Percentiles rank a stretch among this genome's conserved stretches.
phyloP scores from a whole-genome alignment of 2,888 invertebrate genomes.

The Pandemis heparana region DNA sequence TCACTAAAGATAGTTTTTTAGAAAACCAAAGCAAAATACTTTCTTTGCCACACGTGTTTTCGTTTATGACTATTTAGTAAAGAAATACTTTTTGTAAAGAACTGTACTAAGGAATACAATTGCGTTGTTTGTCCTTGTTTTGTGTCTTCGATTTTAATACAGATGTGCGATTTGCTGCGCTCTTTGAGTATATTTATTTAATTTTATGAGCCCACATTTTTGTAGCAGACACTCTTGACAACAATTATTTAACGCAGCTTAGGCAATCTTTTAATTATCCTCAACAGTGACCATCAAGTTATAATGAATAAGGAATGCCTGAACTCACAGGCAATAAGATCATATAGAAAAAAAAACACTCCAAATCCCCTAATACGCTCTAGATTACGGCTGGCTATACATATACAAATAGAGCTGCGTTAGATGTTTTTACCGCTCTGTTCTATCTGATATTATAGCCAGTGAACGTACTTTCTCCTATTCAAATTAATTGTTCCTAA shows the following conservation, averaged over 20 bases:
- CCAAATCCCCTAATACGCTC: too few species aligned
- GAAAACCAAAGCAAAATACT: neutral
- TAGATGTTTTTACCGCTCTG: too few species aligned
- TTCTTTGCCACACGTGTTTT: slow-evolving; percentile 17
- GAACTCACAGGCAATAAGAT: too few species aligned
- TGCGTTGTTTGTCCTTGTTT: slow-evolving; percentile 6
- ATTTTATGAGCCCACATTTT: neutral
- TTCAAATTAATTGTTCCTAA: neutral
- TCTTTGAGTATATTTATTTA: slow-evolving; percentile 2
- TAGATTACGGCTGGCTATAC: too few species aligned
- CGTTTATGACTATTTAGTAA: slow-evolving; percentile 11
- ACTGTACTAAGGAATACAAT: slow-evolving; percentile 3
- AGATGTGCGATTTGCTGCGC: slow-evolving; percentile 28
- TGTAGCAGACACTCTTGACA: neutral
- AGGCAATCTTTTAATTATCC: too few species aligned
- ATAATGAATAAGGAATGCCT: too few species aligned
- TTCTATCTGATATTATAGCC: too few species aligned
- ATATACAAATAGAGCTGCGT: too few species aligned
- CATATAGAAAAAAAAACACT: too few species aligned
- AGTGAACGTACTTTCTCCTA: neutral
- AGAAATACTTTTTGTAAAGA: slow-evolving; percentile 7
- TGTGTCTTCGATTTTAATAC: neutral
- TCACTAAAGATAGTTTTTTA: neutral
- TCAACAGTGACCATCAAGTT: too few species aligned
- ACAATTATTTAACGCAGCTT: neutral